Conservation (phyloP, 2,797 vertebrate genomes). For the Antrozous pallidus region DNA sequence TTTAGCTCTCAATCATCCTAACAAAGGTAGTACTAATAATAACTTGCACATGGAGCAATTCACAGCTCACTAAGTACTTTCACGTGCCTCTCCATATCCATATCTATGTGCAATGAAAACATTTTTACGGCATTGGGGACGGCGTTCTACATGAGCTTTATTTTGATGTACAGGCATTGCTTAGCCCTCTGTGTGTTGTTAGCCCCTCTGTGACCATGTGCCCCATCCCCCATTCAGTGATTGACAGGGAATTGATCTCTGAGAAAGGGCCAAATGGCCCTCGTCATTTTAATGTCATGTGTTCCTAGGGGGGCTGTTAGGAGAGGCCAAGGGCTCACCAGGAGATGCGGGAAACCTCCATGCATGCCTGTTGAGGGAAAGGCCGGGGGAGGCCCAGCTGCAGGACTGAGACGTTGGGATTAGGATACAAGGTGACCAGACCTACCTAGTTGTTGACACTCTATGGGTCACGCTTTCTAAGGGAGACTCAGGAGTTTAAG, state of each 20-base stretch:
- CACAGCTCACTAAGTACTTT: not conserved
- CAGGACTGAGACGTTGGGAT: not conserved
- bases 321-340: not conserved
- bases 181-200: not conserved
- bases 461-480: not conserved
- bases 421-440: not conserved
- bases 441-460: not conserved
- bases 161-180: not conserved
- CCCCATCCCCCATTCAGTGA: not conserved
- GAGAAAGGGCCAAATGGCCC: not conserved
- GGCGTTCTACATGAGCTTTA: not conserved
- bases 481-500: not conserved
- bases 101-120: not conserved
- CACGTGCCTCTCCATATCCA: not conserved
- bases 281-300: not conserved
- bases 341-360: not conserved
- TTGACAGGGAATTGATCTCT: not conserved
- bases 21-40: slow-evolving; percentile 35
- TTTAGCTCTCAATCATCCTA: slow-evolving; percentile 53
- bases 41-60: slow-evolving; percentile 34
- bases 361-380: not conserved
- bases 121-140: not conserved
- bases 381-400: not conserved
- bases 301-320: not conserved
- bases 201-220: not conserved